Evolutionary conservation across 2,888 invertebrate species (phyloP), one percentile per base, ranked within the genome.

Genomic region (Periphyllus acericola): DNA sequence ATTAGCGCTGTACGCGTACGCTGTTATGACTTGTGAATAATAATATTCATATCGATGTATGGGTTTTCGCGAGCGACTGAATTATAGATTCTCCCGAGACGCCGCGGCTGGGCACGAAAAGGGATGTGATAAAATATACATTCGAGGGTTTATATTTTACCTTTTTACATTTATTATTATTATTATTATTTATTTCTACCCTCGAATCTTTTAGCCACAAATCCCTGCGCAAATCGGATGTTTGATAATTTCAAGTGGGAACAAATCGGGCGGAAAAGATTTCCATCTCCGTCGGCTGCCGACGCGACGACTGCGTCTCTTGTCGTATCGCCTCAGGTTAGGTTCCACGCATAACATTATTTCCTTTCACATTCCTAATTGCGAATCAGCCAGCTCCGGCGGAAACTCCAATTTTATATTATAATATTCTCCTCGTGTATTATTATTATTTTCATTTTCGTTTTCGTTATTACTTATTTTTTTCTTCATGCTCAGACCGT

Each of bases 331-430:
- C 86, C 86, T 21, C 46, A n/a, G 86, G 86, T 52, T 29, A 9
- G 40, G 76, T 52, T 25, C n/a, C 68, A 32, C 29, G 86, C 86
- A 86, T 86, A 86, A 86, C 52, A 86, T 86, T 86, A 86, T 86
- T 86, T 71, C 86, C 79, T 72, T 86, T 79, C 71, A 72, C 79
- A 2, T 71, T 79, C 79, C 86, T 86, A 86, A 86, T 86, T 86
- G 86, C 86, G 14, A 79, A 86, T 86, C 86, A 86, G 79, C 52
- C 86, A 86, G 71, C 34, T 78, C 79, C 78, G 86, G 78, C 79
- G 78, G 86, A 86, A 86, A 86, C 52, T 86, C 78, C 86, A 86
- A 86, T 86, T 86, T 86, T 29, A 52, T 78, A 66, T 40, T 85
- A 84, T 40, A 40, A 40, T 68, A 85, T 85, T 78, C 79, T 68